Evolutionary conservation across 1,140 invertebrate species (phyloP).

Genomic region (Onthophagus taurus): DNA sequence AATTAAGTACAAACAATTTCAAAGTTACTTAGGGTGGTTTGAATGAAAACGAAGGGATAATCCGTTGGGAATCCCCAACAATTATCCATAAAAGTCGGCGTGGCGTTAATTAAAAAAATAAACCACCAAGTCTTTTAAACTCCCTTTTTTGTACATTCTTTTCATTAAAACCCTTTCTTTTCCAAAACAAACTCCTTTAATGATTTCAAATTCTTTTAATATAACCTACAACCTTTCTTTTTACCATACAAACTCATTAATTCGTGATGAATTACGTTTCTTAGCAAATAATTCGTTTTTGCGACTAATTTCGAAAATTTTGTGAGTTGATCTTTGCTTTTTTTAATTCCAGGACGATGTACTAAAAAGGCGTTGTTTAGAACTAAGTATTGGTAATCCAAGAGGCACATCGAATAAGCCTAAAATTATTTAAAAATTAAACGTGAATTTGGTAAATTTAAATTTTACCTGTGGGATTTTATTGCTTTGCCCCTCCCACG

Average conservation of each 20-base stretch:
- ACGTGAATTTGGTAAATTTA: background rate
- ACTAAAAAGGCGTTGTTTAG: constrained; percentile 36
- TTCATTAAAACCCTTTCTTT: no score
- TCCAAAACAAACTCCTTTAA: no score
- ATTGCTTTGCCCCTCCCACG: constrained; percentile 51
- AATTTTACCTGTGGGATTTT: constrained; percentile 50
- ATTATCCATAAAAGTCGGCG: no score
- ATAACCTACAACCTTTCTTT: background rate
- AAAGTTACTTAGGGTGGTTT: no score
- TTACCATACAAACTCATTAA: constrained; percentile 30
- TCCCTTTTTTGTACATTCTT: no score
- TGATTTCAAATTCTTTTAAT: no score
- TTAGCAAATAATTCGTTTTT: constrained; percentile 30
- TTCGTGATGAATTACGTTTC: constrained; percentile 29
- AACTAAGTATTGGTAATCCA: constrained; percentile 36
- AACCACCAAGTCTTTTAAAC: no score
- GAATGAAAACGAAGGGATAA: no score
- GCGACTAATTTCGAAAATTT: constrained; percentile 18
- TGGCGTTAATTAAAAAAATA: no score
- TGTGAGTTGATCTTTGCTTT: constrained; percentile 8
- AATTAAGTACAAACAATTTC: no score
- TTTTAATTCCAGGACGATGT: constrained; percentile 36
- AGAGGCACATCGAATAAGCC: constrained; percentile 36
- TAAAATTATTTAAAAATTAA: constrained; percentile 16
- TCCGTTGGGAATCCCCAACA: no score